Evolutionary conservation across 2,113 vertebrate species (phyloP).

Genomic region (Heterochromis multidens): DNA sequence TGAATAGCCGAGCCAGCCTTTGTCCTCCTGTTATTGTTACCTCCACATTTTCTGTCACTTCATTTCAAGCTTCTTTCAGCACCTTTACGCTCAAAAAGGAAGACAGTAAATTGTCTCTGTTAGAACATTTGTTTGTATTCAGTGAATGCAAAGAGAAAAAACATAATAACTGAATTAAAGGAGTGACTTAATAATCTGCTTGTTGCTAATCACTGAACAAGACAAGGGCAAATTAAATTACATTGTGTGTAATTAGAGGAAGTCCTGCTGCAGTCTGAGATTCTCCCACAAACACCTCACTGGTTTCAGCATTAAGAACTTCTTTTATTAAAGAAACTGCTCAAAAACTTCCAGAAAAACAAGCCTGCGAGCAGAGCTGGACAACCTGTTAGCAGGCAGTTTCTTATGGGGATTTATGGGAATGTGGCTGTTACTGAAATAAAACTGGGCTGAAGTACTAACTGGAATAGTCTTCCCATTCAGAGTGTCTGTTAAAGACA

Average conservation of each 20-base stretch:
- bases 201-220: slow-evolving; percentile 1
- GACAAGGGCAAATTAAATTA: slow-evolving; percentile 16
- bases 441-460: not conserved
- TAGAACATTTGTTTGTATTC: not conserved
- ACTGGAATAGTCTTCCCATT: not conserved
- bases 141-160: not conserved
- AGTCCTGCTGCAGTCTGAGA: not conserved
- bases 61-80: not conserved
- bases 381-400: no score
- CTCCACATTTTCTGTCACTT: not conserved
- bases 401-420: not conserved
- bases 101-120: not conserved
- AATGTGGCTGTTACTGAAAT: no score
- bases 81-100: not conserved
- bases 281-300: not conserved
- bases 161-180: not conserved
- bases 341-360: not conserved
- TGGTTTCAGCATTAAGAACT: not conserved
- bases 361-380: no score
- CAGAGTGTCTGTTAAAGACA: not conserved
- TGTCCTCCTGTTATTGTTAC: not conserved
- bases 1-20: not conserved
- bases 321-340: not conserved
- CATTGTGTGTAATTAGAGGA: slow-evolving; percentile 18
- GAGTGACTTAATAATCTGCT: not conserved